Evolutionary conservation across 2,888 invertebrate genomes (phyloP).

Genomic region (Lutraria lutraria): DNA sequence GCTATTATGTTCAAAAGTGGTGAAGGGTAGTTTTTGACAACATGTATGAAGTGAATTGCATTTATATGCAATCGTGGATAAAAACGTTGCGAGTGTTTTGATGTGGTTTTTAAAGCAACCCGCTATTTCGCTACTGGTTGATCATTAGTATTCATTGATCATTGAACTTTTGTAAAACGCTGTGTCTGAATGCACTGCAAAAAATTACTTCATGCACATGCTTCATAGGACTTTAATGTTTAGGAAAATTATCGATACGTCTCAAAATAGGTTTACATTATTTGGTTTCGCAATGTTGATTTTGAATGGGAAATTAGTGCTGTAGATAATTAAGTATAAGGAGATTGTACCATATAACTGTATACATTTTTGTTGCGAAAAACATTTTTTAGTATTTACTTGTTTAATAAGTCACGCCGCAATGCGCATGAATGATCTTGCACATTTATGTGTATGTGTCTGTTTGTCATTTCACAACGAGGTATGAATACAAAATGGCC

Average conservation of each 20-base stretch:
- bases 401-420: constrained; percentile 32
- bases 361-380: neutral
- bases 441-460: constrained; percentile 48
- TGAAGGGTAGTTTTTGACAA: constrained; percentile 24
- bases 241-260: constrained; percentile 22
- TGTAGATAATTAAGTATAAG: neutral
- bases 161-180: constrained; percentile 8
- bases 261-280: constrained; percentile 12
- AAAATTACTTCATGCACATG: constrained; percentile 18
- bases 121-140: constrained; percentile 3
- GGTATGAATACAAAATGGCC: constrained; percentile 66
- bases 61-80: constrained; percentile 28
- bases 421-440: constrained; percentile 50
- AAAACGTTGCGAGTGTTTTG: constrained; percentile 10
- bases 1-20: constrained; percentile 20
- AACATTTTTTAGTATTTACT: constrained; percentile 10
- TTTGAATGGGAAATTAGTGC: neutral
- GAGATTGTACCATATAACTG: neutral
- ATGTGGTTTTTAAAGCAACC: constrained; percentile 11
- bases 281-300: constrained; percentile 6
- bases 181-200: neutral
- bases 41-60: constrained; percentile 39
- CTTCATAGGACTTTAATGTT: constrained; percentile 28
- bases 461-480: constrained; percentile 36
- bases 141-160: constrained; percentile 14